These are phyloP conservation scores for Lypha dubia DNA, from an alignment of 2,888 invertebrate genomes.

Conservation along the genomic window DNA sequence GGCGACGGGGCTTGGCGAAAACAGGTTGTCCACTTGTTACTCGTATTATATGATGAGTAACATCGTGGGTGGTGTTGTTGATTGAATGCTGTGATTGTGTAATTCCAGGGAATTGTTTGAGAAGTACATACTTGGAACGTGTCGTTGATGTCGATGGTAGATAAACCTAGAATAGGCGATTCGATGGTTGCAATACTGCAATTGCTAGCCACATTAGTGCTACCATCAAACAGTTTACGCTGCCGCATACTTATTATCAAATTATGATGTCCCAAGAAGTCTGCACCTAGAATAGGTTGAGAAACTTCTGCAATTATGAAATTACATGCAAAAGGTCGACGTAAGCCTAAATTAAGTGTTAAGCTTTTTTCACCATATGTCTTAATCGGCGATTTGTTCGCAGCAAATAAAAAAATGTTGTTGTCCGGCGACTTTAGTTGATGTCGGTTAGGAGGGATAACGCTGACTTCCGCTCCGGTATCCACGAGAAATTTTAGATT, in stretches of 20 bases:
- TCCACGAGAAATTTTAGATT: slow-evolving; percentile 60
- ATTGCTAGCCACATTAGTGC: slow-evolving; percentile 2
- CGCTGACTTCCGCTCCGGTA: slow-evolving; percentile 61
- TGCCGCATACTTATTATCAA: slow-evolving; percentile 14
- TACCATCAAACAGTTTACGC: slow-evolving; percentile 49
- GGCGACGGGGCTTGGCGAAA: slow-evolving; percentile 59
- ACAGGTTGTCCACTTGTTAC: slow-evolving; percentile 63
- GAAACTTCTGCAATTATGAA: slow-evolving; percentile 62
- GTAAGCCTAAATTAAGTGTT: slow-evolving; percentile 47
- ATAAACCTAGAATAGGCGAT: slow-evolving; percentile 1
- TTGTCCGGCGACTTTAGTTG: slow-evolving; percentile 3
- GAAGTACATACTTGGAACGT: slow-evolving; percentile 52
- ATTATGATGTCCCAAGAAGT: slow-evolving; percentile 51
- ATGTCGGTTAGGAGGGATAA: slow-evolving; percentile 36
- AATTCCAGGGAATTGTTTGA: slow-evolving; percentile 45
- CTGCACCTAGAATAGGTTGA: slow-evolving; percentile 59
- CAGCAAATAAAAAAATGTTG: slow-evolving; percentile 30
- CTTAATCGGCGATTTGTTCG: slow-evolving; percentile 16
- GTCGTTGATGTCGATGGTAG: slow-evolving; percentile 26
- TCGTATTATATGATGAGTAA: slow-evolving; percentile 67
- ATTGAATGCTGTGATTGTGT: not conserved
- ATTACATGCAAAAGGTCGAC: slow-evolving; percentile 46
- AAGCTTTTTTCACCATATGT: slow-evolving; percentile 41
- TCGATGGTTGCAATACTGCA: slow-evolving; percentile 9
- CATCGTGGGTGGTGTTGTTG: not conserved